These are phyloP conservation scores for Melanerpes aurifrons DNA, from an alignment of 2,113 vertebrate species.

Conservation along the genomic window DNA sequence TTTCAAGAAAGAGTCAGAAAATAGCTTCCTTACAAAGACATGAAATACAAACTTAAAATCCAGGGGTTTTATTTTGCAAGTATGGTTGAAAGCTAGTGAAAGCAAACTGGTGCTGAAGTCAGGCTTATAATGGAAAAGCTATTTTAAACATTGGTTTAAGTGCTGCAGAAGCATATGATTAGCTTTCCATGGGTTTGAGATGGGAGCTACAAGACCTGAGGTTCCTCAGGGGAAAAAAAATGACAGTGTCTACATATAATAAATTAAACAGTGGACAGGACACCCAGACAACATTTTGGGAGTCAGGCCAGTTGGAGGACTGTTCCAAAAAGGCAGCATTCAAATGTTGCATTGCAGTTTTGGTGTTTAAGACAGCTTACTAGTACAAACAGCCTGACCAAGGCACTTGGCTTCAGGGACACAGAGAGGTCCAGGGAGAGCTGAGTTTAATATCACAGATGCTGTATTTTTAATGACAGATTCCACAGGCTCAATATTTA, in stretches of 20 bases:
- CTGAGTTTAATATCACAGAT: neutral
- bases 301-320: neutral
- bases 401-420: neutral
- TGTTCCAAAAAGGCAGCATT: neutral
- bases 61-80: slow-evolving; percentile 14
- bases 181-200: slow-evolving; percentile 9
- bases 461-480: neutral
- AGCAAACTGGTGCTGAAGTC: neutral
- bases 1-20: neutral
- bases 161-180: slow-evolving; percentile 46
- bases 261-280: slow-evolving; percentile 3
- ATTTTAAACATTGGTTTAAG: slow-evolving; percentile 36
- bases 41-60: neutral
- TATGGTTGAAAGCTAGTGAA: neutral
- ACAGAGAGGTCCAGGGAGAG: neutral
- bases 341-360: neutral
- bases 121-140: slow-evolving; percentile 6
- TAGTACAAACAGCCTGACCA: neutral
- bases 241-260: neutral
- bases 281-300: neutral
- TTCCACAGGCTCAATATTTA: neutral
- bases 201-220: slow-evolving; percentile 8
- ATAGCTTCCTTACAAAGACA: neutral
- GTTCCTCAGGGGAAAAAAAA: neutral
- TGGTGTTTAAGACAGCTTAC: neutral